phyloP scores from a whole-genome alignment of 2,113 vertebrate genomes.

The Agapornis roseicollis region DNA sequence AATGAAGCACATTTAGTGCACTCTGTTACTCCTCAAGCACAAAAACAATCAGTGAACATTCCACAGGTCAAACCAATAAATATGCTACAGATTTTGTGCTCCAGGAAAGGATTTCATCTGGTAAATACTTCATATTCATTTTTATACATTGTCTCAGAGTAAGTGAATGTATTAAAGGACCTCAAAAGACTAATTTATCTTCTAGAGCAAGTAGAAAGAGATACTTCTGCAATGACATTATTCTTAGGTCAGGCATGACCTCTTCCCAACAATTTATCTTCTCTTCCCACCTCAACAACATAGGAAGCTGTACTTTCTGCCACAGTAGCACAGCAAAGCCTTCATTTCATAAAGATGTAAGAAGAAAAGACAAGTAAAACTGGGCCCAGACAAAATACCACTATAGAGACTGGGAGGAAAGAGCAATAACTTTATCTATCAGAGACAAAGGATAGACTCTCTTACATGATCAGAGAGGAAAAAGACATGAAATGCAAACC shows the following conservation, averaged over 20 bases:
- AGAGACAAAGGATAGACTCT: neutral
- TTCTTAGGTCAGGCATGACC: neutral
- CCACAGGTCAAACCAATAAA: neutral
- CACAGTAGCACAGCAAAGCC: neutral
- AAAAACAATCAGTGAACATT: neutral
- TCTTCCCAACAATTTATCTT: accelerated
- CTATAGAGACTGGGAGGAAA: neutral
- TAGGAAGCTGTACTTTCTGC: neutral
- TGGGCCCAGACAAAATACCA: neutral
- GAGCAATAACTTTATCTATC: neutral
- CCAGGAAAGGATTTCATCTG: accelerated
- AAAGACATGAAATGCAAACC: neutral
- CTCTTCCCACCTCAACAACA: neutral
- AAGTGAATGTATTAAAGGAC: neutral
- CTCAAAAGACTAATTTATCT: neutral
- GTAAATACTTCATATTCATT: neutral
- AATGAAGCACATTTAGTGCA: neutral
- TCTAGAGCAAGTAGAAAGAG: neutral
- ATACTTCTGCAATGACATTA: neutral
- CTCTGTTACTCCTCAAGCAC: neutral
- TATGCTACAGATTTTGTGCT: neutral
- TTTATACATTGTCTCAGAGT: neutral
- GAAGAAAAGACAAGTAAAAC: neutral
- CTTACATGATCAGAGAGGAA: neutral
- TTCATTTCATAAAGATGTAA: neutral